Base-by-base conservation (phyloP, 1,140 invertebrate genomes). In the Heliothis subflexa region DNA sequence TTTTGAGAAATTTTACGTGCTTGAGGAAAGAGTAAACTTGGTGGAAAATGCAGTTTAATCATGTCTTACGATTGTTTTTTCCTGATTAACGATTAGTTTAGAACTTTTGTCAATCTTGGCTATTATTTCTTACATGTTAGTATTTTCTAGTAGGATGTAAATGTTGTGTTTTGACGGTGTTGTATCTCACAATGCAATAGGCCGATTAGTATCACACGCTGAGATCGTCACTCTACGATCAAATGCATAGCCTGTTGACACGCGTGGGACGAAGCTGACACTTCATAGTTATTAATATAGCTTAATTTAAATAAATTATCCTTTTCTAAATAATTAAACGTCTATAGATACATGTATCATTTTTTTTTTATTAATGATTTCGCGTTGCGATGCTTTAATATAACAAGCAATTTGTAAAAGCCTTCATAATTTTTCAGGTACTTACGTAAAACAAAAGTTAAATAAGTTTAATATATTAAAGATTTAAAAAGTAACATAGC, bases 181-280 rank as follows among this genome's bases (percentile, higher is more conserved):
- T 70, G 45, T 50, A 55, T 18, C 72, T 33, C 47, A 16, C 64
- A 45, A 76, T 80, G 79, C 74, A 45, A 75, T 74, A 21, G 33
- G 40, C 33, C 16, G 55, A 77, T 80, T 80, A 66, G 66, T 80
- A 80, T 80, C 79, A 80, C 68, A 80, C 75, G 74, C 76, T 72
- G 74, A 72, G 74, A 73, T 68, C 79, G 57, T 77, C 57, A 77
- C 50, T 62, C 40, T n/a, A 16, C 40, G 14, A 66, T 66, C 62
- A 47, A 40, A 74, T 62, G 72, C 72, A 74, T 4, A 45, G 72
- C 40, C 33, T 62, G 68, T 7, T 66, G 66, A 52, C 28, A 25
- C 16, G 28, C 70, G 50, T 40, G 33, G 28, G 52, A 28, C 28
- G 70, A 28, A n/a, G 16, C 14, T 21, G 14, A 72, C 33, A 55